Base-by-base conservation (phyloP, 2,113 vertebrate species). In the Microtus richardsoni region DNA sequence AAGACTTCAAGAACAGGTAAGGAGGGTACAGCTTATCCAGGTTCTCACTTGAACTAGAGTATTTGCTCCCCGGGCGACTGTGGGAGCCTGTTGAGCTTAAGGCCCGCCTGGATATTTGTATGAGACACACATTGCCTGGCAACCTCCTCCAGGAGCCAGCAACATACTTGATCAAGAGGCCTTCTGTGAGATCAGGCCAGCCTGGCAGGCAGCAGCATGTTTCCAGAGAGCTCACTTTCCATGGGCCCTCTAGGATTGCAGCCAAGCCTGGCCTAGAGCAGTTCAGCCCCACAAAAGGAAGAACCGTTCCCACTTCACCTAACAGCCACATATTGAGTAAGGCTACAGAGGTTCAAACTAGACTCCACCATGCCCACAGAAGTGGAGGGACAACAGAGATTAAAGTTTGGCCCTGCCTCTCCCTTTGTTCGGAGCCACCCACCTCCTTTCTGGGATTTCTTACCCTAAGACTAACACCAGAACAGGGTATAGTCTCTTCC, bases 21-120 rank as follows among this genome's bases (percentile, higher is more conserved):
- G 49, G 74, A 89, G 49, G 52, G 36, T 16, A 1, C 0, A 54
- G 52, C 52, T 14, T 30, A 41, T 39, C 21, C 58, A 64, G 41
- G 68, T 86, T 77, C 77, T n/a, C 22, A 73, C 60, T 54, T 30
- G 54, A 82, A 79, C 28, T 3, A 13, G 84, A 88, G 47, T 16
- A 36, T n/a, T 2, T 0, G 30, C 8, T 28, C 22, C 64, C 60
- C 73, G 2, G 0, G 4, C 5, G 52, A 78, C 60, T 7, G 14
- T 3, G 73, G 78, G 39, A 88, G 87, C 9, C 85, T 47, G 0
- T 14, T 6, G 62, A 24, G 89, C 77, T 19, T 44, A 66, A 74
- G 70, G 71, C 60, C 62, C 11, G 3, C 54, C 49, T 88, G 83
- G 86, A 33, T 30, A 60, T 0, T 3, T 54, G 3, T n/a, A 11